Percentiles rank a stretch among this genome's conserved stretches.
Conservation (phyloP, 2,797 vertebrate species). For the Tinamus major region DNA sequence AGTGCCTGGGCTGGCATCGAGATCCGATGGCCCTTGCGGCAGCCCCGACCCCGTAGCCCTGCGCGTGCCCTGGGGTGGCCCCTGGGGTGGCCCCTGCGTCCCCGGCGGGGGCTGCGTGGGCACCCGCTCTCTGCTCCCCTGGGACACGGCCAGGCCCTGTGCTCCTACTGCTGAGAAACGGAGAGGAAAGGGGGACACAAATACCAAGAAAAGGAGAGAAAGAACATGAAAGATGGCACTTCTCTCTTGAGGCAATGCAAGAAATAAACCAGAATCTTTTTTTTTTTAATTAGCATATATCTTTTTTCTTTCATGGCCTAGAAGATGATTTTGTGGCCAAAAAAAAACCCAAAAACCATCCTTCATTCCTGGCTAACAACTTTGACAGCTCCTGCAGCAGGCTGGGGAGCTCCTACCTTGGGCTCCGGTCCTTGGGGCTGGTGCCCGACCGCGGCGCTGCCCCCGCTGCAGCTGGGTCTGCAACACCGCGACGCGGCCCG, state of each 20-base stretch:
- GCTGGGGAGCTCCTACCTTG: background rate
- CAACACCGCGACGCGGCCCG: too few species aligned
- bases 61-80: background rate
- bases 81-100: background rate
- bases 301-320: conserved; percentile 21
- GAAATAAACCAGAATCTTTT: conserved; percentile 9
- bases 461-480: background rate
- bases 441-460: background rate
- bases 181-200: background rate
- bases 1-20: background rate
- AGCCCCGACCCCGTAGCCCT: background rate
- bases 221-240: conserved; percentile 61
- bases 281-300: background rate
- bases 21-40: background rate
- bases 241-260: conserved; percentile 31
- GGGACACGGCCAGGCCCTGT: background rate
- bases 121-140: background rate
- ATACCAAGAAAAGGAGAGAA: background rate
- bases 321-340: background rate
- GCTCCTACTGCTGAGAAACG: background rate
- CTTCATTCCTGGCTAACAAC: conserved; percentile 8
- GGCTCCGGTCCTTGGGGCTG: background rate
- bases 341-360: background rate
- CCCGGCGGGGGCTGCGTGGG: background rate
- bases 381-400: background rate